phyloP scores from a whole-genome alignment of 2,797 vertebrate species.

The Manis pentadactyla region DNA sequence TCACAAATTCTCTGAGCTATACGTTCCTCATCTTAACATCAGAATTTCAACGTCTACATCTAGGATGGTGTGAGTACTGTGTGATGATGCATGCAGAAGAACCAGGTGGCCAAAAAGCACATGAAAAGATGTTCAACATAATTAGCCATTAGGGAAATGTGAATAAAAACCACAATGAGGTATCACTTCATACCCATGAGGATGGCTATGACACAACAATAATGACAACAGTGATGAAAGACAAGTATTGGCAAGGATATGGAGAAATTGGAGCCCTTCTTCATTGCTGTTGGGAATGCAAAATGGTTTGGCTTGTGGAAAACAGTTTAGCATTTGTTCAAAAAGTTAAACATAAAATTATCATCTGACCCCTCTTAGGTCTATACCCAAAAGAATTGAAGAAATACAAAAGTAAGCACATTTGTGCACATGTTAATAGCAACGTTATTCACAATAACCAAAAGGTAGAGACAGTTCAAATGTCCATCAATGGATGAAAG shows the following conservation, averaged over 20 bases:
- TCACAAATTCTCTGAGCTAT: not conserved
- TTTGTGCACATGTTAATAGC: not conserved
- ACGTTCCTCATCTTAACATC: not conserved
- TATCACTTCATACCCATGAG: not conserved
- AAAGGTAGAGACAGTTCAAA: not conserved
- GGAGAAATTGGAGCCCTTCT: not conserved
- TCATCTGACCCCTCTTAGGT: not conserved
- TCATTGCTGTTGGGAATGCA: not conserved
- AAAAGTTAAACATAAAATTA: slow-evolving; percentile 28
- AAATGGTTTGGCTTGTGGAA: not conserved
- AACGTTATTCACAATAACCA: not conserved
- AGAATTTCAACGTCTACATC: not conserved
- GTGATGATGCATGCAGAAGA: not conserved
- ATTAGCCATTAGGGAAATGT: not conserved
- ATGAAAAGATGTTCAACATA: not conserved
- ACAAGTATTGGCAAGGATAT: not conserved
- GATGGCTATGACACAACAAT: not conserved
- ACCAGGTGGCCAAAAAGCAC: not conserved
- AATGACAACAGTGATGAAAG: not conserved
- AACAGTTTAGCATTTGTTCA: slow-evolving; percentile 7
- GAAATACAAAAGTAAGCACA: not conserved
- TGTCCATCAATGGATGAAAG: not conserved
- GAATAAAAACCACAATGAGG: slow-evolving; percentile 13
- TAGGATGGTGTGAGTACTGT: not conserved
- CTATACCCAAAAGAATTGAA: not conserved